A percentile compares a stretch with the other conserved stretches of the same genome.
phyloP scores from a whole-genome alignment of 35 echinoderm and acorn worm species.

The Lytechinus variegatus region DNA sequence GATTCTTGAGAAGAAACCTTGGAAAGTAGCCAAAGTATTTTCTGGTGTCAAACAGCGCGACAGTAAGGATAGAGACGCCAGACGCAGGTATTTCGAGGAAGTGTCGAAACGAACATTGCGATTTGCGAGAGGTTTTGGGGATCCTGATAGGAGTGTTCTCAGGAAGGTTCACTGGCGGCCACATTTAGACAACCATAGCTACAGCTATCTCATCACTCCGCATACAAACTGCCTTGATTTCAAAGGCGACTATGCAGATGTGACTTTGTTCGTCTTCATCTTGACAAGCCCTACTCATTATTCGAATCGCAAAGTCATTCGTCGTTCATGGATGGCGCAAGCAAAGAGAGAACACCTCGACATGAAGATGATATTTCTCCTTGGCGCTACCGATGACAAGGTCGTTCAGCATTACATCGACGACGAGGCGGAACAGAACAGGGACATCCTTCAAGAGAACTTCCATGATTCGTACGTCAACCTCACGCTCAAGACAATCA shows the following conservation, averaged over 20 bases:
- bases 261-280: not conserved
- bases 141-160: not conserved
- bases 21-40: not conserved
- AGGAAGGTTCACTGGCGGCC: not conserved
- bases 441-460: conserved; percentile 77
- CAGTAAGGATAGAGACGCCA: not conserved
- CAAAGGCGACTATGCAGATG: not conserved
- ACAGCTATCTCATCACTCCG: not conserved
- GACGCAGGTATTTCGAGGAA: not conserved
- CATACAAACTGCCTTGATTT: not conserved
- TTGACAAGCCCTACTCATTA: conserved; percentile 25
- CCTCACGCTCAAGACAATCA: conserved; percentile 78
- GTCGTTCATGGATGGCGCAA: not conserved
- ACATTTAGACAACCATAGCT: not conserved
- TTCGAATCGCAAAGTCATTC: not conserved
- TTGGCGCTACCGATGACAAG: not conserved
- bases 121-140: not conserved
- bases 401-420: not conserved
- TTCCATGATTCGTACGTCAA: conserved; percentile 77
- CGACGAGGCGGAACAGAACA: conserved; percentile 35
- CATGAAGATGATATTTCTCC: conserved; percentile 7
- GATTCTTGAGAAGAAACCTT: not conserved
- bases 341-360: not conserved
- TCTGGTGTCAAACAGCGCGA: not conserved
- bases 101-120: not conserved